A percentile compares a stretch with the other conserved stretches of the same genome.
These are phyloP conservation scores for Papilio glaucus DNA, from an alignment of 1,140 invertebrate genomes.

Conservation along the genomic window DNA sequence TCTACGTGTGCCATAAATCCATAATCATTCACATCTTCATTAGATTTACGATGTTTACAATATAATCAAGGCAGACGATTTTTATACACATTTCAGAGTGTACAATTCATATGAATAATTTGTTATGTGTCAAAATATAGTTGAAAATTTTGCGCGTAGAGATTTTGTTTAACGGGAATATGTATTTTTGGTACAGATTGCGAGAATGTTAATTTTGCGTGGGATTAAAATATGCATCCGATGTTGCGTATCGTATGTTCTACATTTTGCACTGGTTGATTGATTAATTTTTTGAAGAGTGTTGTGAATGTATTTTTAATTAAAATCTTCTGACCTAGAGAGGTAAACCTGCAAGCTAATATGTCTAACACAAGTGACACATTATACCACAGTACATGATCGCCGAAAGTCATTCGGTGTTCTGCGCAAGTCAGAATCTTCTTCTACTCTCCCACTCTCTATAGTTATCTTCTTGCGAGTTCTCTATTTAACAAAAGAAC, in stretches of 20 bases:
- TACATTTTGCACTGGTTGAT: conserved; percentile 6
- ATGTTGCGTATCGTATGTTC: neutral
- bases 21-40: neutral
- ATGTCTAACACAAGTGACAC: no score
- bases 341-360: no score
- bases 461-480: no score
- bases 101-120: conserved; percentile 9
- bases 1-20: neutral
- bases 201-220: conserved; percentile 13
- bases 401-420: no score
- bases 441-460: no score
- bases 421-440: no score
- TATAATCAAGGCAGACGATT: neutral
- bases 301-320: no score
- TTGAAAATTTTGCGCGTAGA: neutral
- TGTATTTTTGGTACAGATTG: conserved; percentile 4
- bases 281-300: neutral
- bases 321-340: no score
- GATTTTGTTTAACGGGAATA: neutral
- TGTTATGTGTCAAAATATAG: conserved; percentile 21
- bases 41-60: conserved; percentile 22
- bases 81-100: conserved; percentile 1
- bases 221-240: neutral
- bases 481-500: no score
- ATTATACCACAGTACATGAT: no score